Conservation (phyloP, 2,113 vertebrate genomes). For the Ahaetulla prasina region DNA sequence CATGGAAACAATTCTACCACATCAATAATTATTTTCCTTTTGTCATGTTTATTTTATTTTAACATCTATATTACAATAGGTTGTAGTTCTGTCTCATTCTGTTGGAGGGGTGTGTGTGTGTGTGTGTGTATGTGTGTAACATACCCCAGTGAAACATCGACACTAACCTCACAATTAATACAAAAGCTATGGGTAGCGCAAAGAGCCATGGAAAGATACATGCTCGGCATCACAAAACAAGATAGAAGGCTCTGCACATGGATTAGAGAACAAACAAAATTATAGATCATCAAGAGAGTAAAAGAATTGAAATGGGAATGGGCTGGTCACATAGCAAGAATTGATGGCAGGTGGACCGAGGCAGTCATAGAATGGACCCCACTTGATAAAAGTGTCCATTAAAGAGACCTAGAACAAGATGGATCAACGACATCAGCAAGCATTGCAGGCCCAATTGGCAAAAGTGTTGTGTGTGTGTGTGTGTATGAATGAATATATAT, state of each 20-base stretch:
- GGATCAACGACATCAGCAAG: not conserved
- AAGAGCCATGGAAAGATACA: not conserved
- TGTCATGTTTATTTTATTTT: not conserved
- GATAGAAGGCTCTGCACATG: not conserved
- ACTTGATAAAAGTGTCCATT: not conserved
- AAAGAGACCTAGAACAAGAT: not conserved
- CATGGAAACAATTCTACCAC: not conserved
- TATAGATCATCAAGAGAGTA: not conserved
- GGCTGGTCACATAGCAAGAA: not conserved
- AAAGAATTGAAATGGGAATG: not conserved
- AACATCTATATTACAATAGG: not conserved
- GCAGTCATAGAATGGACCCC: not conserved
- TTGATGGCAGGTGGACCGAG: not conserved
- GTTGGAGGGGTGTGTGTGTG: not conserved
- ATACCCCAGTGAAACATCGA: no score
- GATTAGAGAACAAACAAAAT: not conserved
- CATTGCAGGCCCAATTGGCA: not conserved
- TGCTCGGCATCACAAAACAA: not conserved
- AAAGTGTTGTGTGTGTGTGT: not conserved
- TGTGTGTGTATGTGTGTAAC: no score
- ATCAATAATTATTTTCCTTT: not conserved
- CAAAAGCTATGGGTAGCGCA: not conserved
- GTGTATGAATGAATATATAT: not conserved
- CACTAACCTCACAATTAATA: no score
- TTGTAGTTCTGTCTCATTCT: not conserved